These are phyloP conservation scores for Helostoma temminkii DNA, from an alignment of 2,797 vertebrate species.

Conservation along the genomic window DNA sequence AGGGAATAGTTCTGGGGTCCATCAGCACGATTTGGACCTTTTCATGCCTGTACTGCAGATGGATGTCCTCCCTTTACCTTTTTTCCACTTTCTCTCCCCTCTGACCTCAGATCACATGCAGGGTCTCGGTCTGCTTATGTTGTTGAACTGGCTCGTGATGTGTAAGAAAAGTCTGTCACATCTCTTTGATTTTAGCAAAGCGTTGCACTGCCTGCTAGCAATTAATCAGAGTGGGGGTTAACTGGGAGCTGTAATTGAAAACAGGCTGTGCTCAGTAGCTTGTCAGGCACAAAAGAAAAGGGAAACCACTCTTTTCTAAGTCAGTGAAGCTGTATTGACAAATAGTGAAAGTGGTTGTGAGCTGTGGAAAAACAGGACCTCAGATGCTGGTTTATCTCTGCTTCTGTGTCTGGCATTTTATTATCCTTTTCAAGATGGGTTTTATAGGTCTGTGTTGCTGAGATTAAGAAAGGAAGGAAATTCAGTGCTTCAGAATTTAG, in stretches of 20 bases:
- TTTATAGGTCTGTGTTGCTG: neutral
- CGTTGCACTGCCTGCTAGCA: conserved; percentile 63
- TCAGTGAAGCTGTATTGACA: conserved; percentile 1
- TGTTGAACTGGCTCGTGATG: conserved; percentile 47
- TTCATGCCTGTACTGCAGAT: neutral
- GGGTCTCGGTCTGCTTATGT: conserved; percentile 47
- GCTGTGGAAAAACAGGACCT: neutral
- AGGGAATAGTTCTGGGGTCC: neutral
- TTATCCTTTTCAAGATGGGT: neutral
- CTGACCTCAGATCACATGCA: conserved; percentile 73
- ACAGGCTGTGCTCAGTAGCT: conserved; percentile 59
- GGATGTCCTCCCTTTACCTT: conserved; percentile 5
- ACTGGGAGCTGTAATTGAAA: conserved; percentile 73
- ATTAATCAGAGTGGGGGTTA: conserved; percentile 72
- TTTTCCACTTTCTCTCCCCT: neutral
- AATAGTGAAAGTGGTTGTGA: neutral
- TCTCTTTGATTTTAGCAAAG: conserved; percentile 66
- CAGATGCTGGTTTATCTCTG: neutral
- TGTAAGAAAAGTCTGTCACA: conserved; percentile 51
- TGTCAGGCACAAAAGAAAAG: conserved; percentile 20
- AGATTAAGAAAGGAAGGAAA: neutral
- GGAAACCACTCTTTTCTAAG: conserved; percentile 24
- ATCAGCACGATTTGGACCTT: conserved; percentile 12
- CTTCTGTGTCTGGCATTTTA: neutral
- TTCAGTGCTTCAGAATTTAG: neutral